A percentile compares a stretch with the other conserved stretches of the same genome.
phyloP scores from a whole-genome alignment of 2,888 invertebrate species.

The Chesias legatella region DNA sequence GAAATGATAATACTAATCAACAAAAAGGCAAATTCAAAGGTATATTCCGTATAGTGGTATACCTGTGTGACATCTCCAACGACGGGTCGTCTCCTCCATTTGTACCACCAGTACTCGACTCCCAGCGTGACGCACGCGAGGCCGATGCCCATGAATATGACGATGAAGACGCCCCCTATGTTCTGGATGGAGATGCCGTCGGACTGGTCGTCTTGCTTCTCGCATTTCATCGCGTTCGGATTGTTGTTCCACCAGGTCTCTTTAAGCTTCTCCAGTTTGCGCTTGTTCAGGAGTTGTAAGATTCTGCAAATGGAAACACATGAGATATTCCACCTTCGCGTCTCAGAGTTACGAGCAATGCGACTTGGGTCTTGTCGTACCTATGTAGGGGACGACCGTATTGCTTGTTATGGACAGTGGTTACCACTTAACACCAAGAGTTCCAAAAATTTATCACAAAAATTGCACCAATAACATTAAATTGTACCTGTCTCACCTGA shows the following conservation, averaged over 20 bases:
- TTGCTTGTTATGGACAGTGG: no score
- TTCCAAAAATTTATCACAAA: no score
- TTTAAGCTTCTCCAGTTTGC: constrained; percentile 95
- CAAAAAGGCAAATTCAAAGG: no score
- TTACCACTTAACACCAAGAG: no score
- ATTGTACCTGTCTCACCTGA: no score
- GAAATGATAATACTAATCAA: no score
- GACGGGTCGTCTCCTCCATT: constrained; percentile 83
- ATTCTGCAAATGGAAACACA: constrained; percentile 82
- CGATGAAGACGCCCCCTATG: constrained; percentile 98
- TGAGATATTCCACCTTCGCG: no score
- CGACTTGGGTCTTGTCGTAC: no score
- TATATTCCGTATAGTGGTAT: no score
- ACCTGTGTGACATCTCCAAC: constrained; percentile 83
- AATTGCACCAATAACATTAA: no score
- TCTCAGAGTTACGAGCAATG: no score
- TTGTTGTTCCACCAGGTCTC: constrained; percentile 98
- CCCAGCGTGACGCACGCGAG: constrained; percentile 94
- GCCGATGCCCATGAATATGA: constrained; percentile 97
- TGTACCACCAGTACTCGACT: constrained; percentile 97
- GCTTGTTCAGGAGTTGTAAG: constrained; percentile 93
- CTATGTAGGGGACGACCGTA: no score
- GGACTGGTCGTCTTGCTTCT: constrained; percentile 94
- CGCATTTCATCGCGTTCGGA: constrained; percentile 87
- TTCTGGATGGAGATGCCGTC: constrained; percentile 99